Base-by-base conservation (phyloP, 2,888 invertebrate genomes). In the Agonopterix alstromeriana region DNA sequence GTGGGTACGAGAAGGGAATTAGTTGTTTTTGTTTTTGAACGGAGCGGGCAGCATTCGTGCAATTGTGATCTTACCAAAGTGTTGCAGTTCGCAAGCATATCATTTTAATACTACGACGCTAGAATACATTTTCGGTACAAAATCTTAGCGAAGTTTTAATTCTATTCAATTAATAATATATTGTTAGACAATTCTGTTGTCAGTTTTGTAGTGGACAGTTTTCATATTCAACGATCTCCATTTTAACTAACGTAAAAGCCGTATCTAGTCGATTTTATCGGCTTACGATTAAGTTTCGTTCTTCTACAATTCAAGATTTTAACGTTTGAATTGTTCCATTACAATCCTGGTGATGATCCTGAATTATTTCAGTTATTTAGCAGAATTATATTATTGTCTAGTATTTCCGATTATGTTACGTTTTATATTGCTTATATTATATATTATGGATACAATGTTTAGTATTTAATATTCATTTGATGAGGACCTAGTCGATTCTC, bases 401-500 rank as follows among this genome's bases (percentile, higher is more conserved):
- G 82, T 83, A 82, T 82, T 81, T 85, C 87, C 77, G 82, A 84
- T 86, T 87, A 82, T 87, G 87, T 88, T 87, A 87, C 77, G 88
- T 88, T 88, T 87, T 86, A 81, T 84, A 88, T 87, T 88, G 84
- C 87, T 87, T 87, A 85, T 85, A 88, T 87, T 81, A 83, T 84
- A 86, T 85, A 81, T 81, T 83, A 83, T 82, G 78, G 70, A 82
- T 80, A 85, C 84, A 77, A 84, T 87, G 84, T 87, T 87, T 87
- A 85, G 83, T 87, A 84, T 84, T 82, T 85, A 84, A 84, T 83
- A 83, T 85, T 88, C 84, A 86, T 87, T 88, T 82, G 86, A 87
- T 86, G 88, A 88, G 88, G 80, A 83, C 85, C 88, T 89, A 89
- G 89, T 89, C 89, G 88, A 80, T 84, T 88, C 88, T 86, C 86